phyloP scores from a whole-genome alignment of 2,113 vertebrate genomes.

The Anarrhichthys ocellatus region DNA sequence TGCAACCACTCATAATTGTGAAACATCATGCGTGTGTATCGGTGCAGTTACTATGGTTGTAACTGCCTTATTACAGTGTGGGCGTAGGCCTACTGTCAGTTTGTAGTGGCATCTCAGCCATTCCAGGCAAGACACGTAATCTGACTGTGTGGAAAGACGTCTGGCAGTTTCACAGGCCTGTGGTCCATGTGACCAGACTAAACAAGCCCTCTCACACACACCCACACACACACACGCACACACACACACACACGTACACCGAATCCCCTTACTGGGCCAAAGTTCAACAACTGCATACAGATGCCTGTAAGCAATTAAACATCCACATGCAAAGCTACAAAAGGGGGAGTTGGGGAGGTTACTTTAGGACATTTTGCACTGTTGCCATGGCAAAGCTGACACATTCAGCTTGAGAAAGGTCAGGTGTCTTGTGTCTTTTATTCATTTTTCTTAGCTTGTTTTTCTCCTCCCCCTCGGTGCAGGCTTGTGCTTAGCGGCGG shows the following conservation, averaged over 20 bases:
- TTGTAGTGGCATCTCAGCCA: slow-evolving; percentile 48
- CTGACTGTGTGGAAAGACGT: slow-evolving; percentile 69
- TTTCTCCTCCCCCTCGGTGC: background rate
- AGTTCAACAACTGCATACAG: slow-evolving; percentile 84
- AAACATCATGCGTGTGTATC: slow-evolving; percentile 9
- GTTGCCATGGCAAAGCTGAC: slow-evolving; percentile 82
- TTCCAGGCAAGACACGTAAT: slow-evolving; percentile 70
- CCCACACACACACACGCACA: slow-evolving; percentile 30
- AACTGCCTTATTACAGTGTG: slow-evolving; percentile 45
- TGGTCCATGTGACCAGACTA: slow-evolving; percentile 83
- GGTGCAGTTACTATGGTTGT: slow-evolving; percentile 28
- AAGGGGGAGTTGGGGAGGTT: slow-evolving; percentile 77
- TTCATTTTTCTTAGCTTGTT: slow-evolving; percentile 19
- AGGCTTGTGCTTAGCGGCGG: slow-evolving; percentile 28
- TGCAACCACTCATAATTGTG: slow-evolving; percentile 9
- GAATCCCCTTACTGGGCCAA: slow-evolving; percentile 82
- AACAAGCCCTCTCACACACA: slow-evolving; percentile 71
- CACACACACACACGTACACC: slow-evolving; percentile 36
- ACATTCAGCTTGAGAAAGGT: slow-evolving; percentile 78
- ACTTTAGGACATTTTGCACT: slow-evolving; percentile 82
- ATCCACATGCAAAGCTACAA: slow-evolving; percentile 73
- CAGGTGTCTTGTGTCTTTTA: slow-evolving; percentile 77
- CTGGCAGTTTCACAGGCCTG: slow-evolving; percentile 67
- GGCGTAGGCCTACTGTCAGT: slow-evolving; percentile 30
- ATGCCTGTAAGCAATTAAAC: slow-evolving; percentile 81